These are phyloP conservation scores for Uria lomvia DNA, from an alignment of 2,113 vertebrate species.

Conservation along the genomic window DNA sequence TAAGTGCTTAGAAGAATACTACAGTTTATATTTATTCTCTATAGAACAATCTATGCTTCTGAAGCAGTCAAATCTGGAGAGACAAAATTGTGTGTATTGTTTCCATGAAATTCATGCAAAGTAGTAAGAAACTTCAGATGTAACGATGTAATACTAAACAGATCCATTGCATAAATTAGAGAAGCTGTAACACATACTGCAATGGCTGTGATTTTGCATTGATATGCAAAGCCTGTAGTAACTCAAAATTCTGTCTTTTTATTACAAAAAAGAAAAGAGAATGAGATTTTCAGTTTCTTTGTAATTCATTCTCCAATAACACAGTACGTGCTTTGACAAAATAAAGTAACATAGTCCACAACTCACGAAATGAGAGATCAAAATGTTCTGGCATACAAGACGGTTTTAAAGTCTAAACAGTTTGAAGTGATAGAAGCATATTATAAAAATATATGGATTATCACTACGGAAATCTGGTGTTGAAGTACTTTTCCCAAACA, in stretches of 20 bases:
- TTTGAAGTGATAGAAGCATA: constrained; percentile 1
- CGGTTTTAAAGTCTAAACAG: background rate
- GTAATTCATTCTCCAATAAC: constrained; percentile 18
- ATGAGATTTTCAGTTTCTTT: constrained; percentile 10
- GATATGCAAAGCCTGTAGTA: background rate
- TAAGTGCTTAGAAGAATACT: background rate
- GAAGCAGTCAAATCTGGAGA: background rate
- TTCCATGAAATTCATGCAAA: constrained; percentile 67
- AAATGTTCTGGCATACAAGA: background rate
- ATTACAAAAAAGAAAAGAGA: background rate
- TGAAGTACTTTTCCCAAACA: background rate
- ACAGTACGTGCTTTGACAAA: background rate
- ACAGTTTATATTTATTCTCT: background rate
- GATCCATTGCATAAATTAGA: background rate
- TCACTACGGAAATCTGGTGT: constrained; percentile 10
- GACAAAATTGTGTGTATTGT: background rate
- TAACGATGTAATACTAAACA: background rate
- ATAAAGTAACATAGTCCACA: background rate
- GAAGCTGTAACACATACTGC: background rate
- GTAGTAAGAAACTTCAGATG: constrained; percentile 5
- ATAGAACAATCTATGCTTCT: background rate
- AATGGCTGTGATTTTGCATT: background rate
- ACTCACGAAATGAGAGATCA: background rate
- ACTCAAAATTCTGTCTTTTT: background rate
- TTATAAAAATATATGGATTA: background rate